phyloP scores from a whole-genome alignment of 2,113 vertebrate genomes.

The Vanacampus margaritifer region DNA sequence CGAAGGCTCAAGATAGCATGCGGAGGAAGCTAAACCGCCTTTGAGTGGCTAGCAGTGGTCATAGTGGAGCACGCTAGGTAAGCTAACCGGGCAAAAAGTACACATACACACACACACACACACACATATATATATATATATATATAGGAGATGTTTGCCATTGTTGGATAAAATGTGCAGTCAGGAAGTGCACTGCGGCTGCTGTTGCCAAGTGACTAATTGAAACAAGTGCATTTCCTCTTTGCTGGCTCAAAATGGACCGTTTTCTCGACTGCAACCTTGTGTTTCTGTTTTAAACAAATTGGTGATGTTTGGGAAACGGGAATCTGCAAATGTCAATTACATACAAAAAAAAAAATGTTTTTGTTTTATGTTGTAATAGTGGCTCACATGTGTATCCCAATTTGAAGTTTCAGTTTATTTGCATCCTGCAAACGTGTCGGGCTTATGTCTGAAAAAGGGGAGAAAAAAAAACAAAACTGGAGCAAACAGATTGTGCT shows the following conservation, averaged over 20 bases:
- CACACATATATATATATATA: too few relatives aligned
- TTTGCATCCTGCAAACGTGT: background rate
- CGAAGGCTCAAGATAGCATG: constrained; percentile 25
- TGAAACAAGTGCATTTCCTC: constrained; percentile 50
- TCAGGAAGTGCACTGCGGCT: background rate
- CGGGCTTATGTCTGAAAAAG: background rate
- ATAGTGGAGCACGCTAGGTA: background rate
- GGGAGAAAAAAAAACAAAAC: too few relatives aligned
- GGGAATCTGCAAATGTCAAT: background rate
- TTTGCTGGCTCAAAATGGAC: constrained; percentile 38
- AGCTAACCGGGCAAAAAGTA: too few relatives aligned
- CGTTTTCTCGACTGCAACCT: constrained; percentile 11
- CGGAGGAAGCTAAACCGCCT: constrained; percentile 18
- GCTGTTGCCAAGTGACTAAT: constrained; percentile 59
- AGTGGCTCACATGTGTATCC: background rate
- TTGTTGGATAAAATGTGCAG: too few relatives aligned
- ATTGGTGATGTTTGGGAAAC: constrained; percentile 6
- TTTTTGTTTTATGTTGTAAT: background rate
- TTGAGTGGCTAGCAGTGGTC: constrained; percentile 21
- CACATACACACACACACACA: too few relatives aligned
- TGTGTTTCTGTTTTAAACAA: constrained; percentile 30
- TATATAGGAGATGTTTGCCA: too few relatives aligned
- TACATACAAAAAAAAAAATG: constrained; percentile 5
- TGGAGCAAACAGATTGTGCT: constrained; percentile 11
- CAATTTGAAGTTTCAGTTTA: background rate